Conservation (phyloP, 2,113 vertebrate genomes). For the Anas platyrhynchos region DNA sequence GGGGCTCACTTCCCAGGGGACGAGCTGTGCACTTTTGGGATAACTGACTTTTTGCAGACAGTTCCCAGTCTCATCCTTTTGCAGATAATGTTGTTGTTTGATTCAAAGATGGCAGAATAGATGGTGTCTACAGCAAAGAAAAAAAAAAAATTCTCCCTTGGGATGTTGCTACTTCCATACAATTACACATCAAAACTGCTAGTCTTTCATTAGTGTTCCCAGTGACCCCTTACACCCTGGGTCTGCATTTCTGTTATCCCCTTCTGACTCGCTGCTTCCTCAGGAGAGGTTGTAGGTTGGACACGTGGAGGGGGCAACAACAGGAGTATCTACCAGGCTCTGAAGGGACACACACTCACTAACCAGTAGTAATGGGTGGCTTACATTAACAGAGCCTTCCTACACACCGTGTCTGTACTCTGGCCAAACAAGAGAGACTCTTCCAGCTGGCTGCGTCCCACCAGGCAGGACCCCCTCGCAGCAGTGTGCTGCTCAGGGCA, state of each 20-base stretch:
- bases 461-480: background rate
- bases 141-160: background rate
- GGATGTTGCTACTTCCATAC: background rate
- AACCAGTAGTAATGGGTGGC: background rate
- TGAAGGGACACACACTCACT: background rate
- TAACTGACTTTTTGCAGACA: background rate
- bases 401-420: accelerated
- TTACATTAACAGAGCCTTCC: background rate
- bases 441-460: background rate
- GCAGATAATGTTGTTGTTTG: background rate
- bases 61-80: background rate
- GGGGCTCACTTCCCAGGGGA: background rate
- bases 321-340: background rate
- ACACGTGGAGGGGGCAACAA: background rate
- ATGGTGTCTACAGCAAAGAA: background rate
- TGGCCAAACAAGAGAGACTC: background rate
- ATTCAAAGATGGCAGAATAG: background rate
- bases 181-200: background rate
- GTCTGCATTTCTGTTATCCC: background rate
- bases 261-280: background rate
- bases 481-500: background rate
- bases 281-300: background rate
- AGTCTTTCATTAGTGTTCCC: background rate
- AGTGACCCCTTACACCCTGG: background rate
- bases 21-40: background rate